Percentiles rank a stretch among this genome's conserved stretches.
Conservation (phyloP, 1,140 invertebrate genomes). For the Drosophila oshimai region DNA sequence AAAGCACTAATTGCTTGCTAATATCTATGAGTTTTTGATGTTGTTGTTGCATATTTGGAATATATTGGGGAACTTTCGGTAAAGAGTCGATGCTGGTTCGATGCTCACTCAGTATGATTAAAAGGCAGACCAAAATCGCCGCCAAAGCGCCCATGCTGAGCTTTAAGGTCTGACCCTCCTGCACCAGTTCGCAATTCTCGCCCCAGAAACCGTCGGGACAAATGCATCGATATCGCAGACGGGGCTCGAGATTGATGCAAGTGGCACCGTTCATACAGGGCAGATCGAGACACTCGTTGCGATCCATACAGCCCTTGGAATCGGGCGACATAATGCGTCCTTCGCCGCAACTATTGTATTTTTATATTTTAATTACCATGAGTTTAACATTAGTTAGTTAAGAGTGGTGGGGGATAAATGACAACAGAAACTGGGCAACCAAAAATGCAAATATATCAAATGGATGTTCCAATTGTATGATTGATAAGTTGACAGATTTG, state of each 20-base stretch:
- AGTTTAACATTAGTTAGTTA: conserved; percentile 21
- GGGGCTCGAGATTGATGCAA: conserved; percentile 94
- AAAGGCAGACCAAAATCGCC: conserved; percentile 95
- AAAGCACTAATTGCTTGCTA: conserved; percentile 59
- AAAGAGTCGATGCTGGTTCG: no score
- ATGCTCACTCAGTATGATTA: conserved; percentile 96
- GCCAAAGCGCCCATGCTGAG: conserved; percentile 96
- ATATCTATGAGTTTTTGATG: conserved; percentile 41
- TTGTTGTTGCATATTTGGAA: conserved; percentile 45
- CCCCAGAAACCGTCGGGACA: conserved; percentile 96
- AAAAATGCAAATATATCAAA: conserved; percentile 21
- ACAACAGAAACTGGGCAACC: conserved; percentile 26
- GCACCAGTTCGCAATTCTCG: conserved; percentile 95
- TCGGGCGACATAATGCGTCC: conserved; percentile 93
- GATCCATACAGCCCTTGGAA: conserved; percentile 95
- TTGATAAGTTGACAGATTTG: not conserved
- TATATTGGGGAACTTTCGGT: not conserved
- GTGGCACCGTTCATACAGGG: conserved; percentile 95
- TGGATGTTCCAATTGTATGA: conserved; percentile 33
- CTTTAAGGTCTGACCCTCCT: conserved; percentile 95
- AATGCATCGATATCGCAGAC: conserved; percentile 91
- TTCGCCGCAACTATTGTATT: conserved; percentile 90
- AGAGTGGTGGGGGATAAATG: conserved; percentile 1
- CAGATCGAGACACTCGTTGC: conserved; percentile 95
- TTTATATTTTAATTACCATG: conserved; percentile 9